Conservation (phyloP, 2,888 invertebrate species). For the Petrolisthes manimaculis region DNA sequence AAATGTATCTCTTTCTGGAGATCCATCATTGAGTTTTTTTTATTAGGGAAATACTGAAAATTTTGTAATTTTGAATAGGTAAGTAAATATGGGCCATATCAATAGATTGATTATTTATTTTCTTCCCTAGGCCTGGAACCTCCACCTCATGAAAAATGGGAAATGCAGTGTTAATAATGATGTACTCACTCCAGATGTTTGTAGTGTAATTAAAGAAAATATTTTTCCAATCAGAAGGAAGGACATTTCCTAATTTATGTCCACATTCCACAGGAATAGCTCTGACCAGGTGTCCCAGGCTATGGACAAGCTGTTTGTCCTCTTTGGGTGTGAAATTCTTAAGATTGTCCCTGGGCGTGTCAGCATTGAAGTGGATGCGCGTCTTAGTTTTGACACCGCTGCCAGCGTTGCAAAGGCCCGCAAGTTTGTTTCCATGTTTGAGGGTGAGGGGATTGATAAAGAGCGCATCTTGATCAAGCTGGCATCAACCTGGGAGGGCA, state of each 20-base stretch:
- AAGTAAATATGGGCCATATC: no score
- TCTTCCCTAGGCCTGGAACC: no score
- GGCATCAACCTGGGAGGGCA: slow-evolving; percentile 99
- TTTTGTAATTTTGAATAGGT: no score
- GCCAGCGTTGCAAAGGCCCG: slow-evolving; percentile 88
- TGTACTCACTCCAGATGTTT: neutral
- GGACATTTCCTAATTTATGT: neutral
- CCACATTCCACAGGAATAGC: slow-evolving; percentile 73
- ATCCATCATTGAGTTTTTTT: no score
- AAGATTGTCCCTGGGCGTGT: slow-evolving; percentile 97
- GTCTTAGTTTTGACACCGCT: slow-evolving; percentile 93
- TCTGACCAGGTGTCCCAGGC: slow-evolving; percentile 85
- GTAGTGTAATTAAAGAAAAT: neutral
- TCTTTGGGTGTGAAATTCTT: slow-evolving; percentile 96
- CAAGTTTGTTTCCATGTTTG: slow-evolving; percentile 89
- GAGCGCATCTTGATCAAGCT: slow-evolving; percentile 96
- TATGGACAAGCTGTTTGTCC: slow-evolving; percentile 92
- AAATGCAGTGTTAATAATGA: neutral
- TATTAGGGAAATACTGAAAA: no score
- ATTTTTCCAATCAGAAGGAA: slow-evolving; percentile 1
- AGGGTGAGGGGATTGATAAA: slow-evolving; percentile 88
- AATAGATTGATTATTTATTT: no score
- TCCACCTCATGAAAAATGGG: neutral
- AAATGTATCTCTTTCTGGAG: no score
- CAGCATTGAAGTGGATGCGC: slow-evolving; percentile 95